Evolutionary conservation across 2,113 vertebrate species (phyloP).

Genomic region (Empidonax alnorum): DNA sequence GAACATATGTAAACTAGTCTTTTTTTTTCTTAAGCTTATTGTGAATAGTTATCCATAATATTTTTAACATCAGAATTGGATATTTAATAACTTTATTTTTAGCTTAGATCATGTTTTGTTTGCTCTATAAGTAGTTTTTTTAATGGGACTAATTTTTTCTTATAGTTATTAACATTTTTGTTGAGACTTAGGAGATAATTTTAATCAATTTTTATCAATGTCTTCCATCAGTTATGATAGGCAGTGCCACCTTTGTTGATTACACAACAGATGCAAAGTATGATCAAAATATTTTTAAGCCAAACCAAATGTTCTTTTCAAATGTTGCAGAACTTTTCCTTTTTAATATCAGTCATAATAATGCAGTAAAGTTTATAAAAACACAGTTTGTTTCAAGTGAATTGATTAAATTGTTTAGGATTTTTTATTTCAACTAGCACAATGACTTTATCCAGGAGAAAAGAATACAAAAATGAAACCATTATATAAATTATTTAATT

Average conservation of each 20-base stretch:
- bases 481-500: not conserved
- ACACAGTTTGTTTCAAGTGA: not conserved
- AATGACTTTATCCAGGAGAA: not conserved
- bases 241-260: not conserved
- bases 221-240: not conserved
- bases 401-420: accelerated
- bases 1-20: accelerated
- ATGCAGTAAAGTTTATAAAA: not conserved
- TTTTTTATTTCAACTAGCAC: not conserved
- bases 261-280: not conserved
- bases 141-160: not conserved
- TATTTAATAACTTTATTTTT: not conserved
- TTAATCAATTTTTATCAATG: not conserved
- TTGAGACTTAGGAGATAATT: not conserved
- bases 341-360: not conserved
- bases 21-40: not conserved
- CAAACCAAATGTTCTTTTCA: not conserved
- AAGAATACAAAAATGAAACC: not conserved
- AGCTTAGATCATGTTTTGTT: not conserved
- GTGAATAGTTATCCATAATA: not conserved
- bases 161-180: not conserved
- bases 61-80: not conserved
- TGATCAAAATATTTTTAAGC: not conserved
- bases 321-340: not conserved
- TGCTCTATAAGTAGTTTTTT: not conserved